Conservation (phyloP, 2,888 invertebrate genomes). For the Anthophora plumipes region DNA sequence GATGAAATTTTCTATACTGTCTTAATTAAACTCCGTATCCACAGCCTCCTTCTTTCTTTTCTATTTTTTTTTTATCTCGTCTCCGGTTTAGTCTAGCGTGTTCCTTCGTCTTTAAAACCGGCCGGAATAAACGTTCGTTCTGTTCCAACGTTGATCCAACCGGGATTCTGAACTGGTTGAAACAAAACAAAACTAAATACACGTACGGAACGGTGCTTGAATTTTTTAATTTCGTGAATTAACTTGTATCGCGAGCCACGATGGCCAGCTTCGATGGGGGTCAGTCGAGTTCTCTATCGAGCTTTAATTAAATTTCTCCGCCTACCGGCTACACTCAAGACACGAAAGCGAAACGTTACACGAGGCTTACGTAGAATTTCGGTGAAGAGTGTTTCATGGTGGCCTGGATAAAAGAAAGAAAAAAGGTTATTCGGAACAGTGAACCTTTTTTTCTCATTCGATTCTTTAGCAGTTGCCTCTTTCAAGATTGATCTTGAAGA, state of each 20-base stretch:
- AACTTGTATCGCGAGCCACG: constrained; percentile 10
- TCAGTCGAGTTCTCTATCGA: constrained; percentile 30
- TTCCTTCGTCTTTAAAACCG: neutral
- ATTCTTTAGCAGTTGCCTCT: constrained; percentile 46
- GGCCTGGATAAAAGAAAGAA: constrained; percentile 46
- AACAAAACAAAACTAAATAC: neutral
- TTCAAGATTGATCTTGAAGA: constrained; percentile 57
- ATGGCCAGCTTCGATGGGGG: neutral
- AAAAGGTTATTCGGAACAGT: neutral
- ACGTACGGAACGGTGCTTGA: neutral
- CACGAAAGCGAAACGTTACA: constrained; percentile 9
- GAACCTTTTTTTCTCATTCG: constrained; percentile 50
- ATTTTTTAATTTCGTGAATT: constrained; percentile 31
- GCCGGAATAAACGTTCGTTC: neutral
- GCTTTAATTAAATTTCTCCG: constrained; percentile 49
- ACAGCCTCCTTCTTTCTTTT: neutral
- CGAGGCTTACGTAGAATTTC: constrained; percentile 40
- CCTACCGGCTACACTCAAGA: constrained; percentile 13
- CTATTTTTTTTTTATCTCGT: too few species aligned
- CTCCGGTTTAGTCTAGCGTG: neutral
- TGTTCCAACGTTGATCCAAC: neutral
- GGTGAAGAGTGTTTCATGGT: constrained; percentile 42
- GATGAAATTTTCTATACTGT: constrained; percentile 45
- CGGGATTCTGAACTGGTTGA: neutral
- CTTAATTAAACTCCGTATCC: constrained; percentile 39